These are phyloP conservation scores for Austrolebias charrua DNA, from an alignment of 2,797 vertebrate genomes.

Conservation along the genomic window DNA sequence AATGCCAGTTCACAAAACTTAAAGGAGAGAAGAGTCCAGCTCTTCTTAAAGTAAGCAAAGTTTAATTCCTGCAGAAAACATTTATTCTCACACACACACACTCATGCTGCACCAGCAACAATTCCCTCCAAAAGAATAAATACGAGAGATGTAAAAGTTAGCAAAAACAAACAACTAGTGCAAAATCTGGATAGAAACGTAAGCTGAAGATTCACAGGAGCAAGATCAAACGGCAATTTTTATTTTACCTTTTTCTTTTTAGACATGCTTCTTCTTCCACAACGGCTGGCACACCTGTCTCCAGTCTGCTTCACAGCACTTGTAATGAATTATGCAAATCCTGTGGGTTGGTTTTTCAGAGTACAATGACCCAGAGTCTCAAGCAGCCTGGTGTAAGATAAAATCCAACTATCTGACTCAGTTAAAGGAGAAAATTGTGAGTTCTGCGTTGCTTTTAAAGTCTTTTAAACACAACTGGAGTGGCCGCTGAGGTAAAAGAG, in stretches of 20 bases:
- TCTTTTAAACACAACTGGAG: slow-evolving; percentile 37
- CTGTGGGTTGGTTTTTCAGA: slow-evolving; percentile 69
- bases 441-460: slow-evolving; percentile 36
- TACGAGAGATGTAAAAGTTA: slow-evolving; percentile 15
- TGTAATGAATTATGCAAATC: slow-evolving; percentile 80
- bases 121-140: slow-evolving; percentile 15
- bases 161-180: slow-evolving; percentile 19
- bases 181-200: slow-evolving; percentile 22
- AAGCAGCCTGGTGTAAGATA: slow-evolving; percentile 57
- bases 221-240: slow-evolving; percentile 33
- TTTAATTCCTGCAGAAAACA: slow-evolving; percentile 22
- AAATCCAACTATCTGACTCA: slow-evolving; percentile 43
- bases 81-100: not conserved
- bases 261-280: slow-evolving; percentile 72
- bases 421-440: slow-evolving; percentile 38
- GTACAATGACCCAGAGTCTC: slow-evolving; percentile 68
- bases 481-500: slow-evolving; percentile 20
- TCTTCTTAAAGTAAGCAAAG: slow-evolving; percentile 19
- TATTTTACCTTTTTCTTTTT: slow-evolving; percentile 78
- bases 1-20: not conserved
- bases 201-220: slow-evolving; percentile 35
- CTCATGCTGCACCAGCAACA: not conserved
- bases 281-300: slow-evolving; percentile 60
- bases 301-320: slow-evolving; percentile 63
- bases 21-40: slow-evolving; percentile 48